These are phyloP conservation scores for Papilio glaucus DNA, from an alignment of 1,140 invertebrate genomes.

Conservation along the genomic window DNA sequence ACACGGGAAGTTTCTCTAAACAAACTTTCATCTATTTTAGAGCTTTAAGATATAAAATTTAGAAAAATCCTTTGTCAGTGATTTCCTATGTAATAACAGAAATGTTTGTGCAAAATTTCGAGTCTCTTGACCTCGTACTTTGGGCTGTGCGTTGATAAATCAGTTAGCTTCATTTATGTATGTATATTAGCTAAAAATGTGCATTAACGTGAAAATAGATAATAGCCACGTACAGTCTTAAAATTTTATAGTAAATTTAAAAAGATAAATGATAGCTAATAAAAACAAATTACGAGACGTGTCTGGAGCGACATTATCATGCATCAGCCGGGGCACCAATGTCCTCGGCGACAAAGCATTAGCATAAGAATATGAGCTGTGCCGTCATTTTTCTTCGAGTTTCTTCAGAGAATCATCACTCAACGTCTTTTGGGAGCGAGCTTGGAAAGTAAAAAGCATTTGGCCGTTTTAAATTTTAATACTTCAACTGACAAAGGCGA, in stretches of 20 bases:
- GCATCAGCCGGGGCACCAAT: slow-evolving; percentile 27
- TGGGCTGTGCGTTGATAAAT: too few species aligned
- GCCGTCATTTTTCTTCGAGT: slow-evolving; percentile 44
- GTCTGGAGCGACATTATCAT: slow-evolving; percentile 23
- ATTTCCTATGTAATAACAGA: too few species aligned
- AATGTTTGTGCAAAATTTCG: too few species aligned
- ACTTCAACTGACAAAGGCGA: not conserved
- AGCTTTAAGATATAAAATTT: too few species aligned
- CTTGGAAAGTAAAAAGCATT: slow-evolving; percentile 27
- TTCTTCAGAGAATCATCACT: slow-evolving; percentile 41
- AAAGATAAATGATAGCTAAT: slow-evolving; percentile 7
- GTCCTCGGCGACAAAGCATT: slow-evolving; percentile 39
- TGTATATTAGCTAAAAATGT: too few species aligned
- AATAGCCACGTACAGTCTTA: too few species aligned
- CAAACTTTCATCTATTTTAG: too few species aligned
- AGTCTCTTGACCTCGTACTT: too few species aligned
- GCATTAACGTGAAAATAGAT: too few species aligned
- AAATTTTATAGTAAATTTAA: not conserved
- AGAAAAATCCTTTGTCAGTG: too few species aligned
- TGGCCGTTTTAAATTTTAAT: slow-evolving; percentile 26
- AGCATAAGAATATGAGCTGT: slow-evolving; percentile 49
- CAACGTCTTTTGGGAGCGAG: slow-evolving; percentile 35
- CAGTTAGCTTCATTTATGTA: too few species aligned
- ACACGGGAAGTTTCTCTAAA: too few species aligned
- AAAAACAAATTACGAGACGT: slow-evolving; percentile 2